Evolutionary conservation across 1,140 invertebrate genomes (phyloP), one percentile per base, ranked within the genome.

Genomic region (Saccostrea glomerata): DNA sequence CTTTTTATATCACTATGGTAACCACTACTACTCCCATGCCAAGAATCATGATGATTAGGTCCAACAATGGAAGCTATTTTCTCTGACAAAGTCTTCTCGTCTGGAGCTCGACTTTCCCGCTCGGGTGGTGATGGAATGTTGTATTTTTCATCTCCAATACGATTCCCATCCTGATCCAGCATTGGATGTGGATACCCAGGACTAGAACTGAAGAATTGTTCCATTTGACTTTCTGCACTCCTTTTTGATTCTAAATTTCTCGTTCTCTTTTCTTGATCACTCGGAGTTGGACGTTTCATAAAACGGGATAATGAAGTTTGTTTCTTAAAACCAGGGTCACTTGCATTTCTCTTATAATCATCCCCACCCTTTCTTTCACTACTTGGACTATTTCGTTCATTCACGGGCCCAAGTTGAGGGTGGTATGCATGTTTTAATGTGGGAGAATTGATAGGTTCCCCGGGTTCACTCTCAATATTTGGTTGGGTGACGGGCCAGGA

Each of bases 121-220:
- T 97, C 97, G 0, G 97, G 97, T 2, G 97, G 97, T 56, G 97
- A 97, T 13, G 97, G 97, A 56, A 97, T 96, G 88, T 96, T 96
- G 94, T 97, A 97, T 90, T 97, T 96, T 88, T 96, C 96, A 93
- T 97, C 97, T 77, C 96, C 96, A 84, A 96, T 96, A 91, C 97
- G 96, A 92, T 97, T 96, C 94, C 97, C 96, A 90, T 97, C 94
- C 30, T 93, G 92, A 88, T 94, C 94, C 89, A 92, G 89, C 36
- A 89, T 91, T 56, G 94, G 94, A 20, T 93, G 91, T 17, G 92
- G 92, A 82, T 94, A 96, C 85, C 96, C 96, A 54, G 96, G 96
- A 82, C 92, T 88, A 86, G 96, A 94, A 85, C 92, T 91, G 63
- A 92, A 93, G 86, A 93, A 92, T 30, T 93, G 89, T 54, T 92